These are phyloP conservation scores for Eretmochelys imbricata DNA, from an alignment of 2,113 vertebrate genomes.

Conservation along the genomic window DNA sequence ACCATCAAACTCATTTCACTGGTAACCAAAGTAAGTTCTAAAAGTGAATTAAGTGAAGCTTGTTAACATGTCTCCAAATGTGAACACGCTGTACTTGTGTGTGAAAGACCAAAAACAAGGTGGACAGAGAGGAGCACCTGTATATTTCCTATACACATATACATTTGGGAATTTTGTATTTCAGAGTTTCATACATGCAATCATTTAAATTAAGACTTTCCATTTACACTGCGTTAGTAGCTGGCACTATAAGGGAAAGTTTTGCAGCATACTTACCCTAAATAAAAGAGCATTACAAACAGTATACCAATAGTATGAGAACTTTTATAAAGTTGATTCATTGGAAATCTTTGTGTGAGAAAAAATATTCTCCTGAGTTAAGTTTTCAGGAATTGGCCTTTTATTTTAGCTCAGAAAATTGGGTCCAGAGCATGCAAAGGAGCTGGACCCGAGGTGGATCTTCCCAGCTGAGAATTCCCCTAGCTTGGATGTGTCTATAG, in stretches of 20 bases:
- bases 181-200: background rate
- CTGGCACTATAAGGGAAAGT: background rate
- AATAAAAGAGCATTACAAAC: background rate
- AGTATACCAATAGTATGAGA: background rate
- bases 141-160: background rate
- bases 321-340: background rate
- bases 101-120: background rate
- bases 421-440: background rate
- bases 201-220: background rate
- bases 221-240: background rate
- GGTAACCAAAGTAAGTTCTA: background rate
- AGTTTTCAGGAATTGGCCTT: background rate
- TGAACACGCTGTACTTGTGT: background rate
- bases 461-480: background rate
- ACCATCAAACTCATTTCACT: background rate
- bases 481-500: background rate
- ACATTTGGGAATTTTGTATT: background rate
- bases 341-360: background rate
- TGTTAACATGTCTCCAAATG: accelerated
- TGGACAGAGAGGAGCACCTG: background rate
- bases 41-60: background rate
- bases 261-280: background rate
- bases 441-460: background rate
- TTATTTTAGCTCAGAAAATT: background rate
- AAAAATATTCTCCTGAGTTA: background rate